Evolutionary conservation across 23 tunicate genomes (phyloP).

Genomic region (Halocynthia roretzi): DNA sequence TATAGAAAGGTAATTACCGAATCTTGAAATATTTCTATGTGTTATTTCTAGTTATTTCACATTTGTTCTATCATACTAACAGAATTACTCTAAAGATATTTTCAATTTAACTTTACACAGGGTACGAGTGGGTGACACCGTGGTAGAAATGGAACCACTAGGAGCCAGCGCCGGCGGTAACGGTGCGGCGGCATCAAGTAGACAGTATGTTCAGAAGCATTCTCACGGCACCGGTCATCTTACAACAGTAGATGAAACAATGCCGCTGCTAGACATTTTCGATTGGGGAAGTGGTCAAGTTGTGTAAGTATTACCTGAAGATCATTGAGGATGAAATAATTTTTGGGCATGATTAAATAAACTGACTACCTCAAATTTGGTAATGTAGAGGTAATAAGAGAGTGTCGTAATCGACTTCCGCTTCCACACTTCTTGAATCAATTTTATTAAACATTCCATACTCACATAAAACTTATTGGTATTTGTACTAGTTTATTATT

Average conservation of each 20-base stretch:
- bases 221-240: constrained; percentile 6
- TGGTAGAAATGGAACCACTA: constrained; percentile 57
- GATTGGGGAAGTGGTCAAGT: constrained; percentile 90
- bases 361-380: too few relatives aligned
- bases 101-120: background rate
- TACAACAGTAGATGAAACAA: constrained; percentile 53
- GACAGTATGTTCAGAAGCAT: background rate
- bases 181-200: constrained; percentile 21
- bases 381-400: background rate
- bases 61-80: background rate
- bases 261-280: constrained; percentile 11
- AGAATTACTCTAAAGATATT: too few relatives aligned
- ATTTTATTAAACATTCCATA: background rate
- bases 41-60: background rate
- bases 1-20: background rate
- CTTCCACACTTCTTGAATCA: background rate
- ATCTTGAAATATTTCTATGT: background rate
- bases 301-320: constrained; percentile 22
- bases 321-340: too few relatives aligned
- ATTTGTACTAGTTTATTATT: too few relatives aligned
- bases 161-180: constrained; percentile 7
- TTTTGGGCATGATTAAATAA: too few relatives aligned
- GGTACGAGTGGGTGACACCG: constrained; percentile 29
- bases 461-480: too few relatives aligned
- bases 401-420: background rate